Base-by-base conservation (phyloP, 2,888 invertebrate genomes). In the Ichneumon xanthorius region DNA sequence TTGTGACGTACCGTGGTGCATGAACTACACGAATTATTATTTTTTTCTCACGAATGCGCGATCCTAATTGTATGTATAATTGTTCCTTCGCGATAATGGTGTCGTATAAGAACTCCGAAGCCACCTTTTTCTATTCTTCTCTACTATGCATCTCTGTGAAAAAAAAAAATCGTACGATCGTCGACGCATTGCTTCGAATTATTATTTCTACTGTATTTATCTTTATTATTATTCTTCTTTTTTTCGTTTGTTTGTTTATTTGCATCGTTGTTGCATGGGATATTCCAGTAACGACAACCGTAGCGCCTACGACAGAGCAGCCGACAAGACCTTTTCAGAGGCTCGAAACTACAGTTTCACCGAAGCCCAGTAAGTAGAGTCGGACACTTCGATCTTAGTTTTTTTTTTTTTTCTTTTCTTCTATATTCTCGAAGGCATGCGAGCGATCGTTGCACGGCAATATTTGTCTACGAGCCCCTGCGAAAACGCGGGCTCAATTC, bases 191-290 rank as follows among this genome's bases (percentile, higher is more conserved):
- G 80, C 72, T 73, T 80, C 37, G 67, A 77, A 73, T 63, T 70
- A 80, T 80, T 11, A 82, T 86, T 76, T 73, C 50, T 40, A 16
- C 5, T 16, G 19, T 48, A 63, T 61, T 72, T 80, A 76, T 71
- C 87, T 86, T 88, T 89, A 89, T 87, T 87, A 84, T 86, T 84
- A 85, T 71, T 76, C 73, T 86, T 84, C 37, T 76, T 79, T 80
- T 71, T 80, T 82, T 70, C 26, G 82, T 87, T 76, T 87, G 89
- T 88, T 88, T 88, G 90, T 89, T 90, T 86, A 89, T 92, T 92
- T 90, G 92, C 93, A 92, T 92, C 92, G 89, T 89, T 92, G 92
- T 92, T 93, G 93, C 93, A 93, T 93, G 91, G 92, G 91, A 87
- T 91, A 67, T 91, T 92, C 76, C 93, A 93, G 93, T 92, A 89